Evolutionary conservation across 2,888 invertebrate species (phyloP).

Genomic region (Vandiemenella viatica): DNA sequence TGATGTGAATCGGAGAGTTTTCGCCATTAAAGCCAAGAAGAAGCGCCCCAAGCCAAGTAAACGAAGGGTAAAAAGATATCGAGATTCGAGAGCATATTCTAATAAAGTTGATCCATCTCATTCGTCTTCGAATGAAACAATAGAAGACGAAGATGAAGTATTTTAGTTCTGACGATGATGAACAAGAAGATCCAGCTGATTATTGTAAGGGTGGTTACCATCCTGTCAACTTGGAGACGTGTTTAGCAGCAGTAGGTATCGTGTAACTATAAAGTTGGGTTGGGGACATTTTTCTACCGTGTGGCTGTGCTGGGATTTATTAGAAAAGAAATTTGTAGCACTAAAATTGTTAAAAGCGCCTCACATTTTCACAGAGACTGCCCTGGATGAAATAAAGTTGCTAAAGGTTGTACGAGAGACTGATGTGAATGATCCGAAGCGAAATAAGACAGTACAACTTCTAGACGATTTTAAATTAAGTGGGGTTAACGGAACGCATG

Average conservation of each 20-base stretch:
- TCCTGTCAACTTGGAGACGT: slow-evolving; percentile 95
- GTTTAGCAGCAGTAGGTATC: slow-evolving; percentile 73
- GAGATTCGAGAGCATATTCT: slow-evolving; percentile 17
- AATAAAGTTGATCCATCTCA: slow-evolving; percentile 17
- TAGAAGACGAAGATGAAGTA: slow-evolving; percentile 57
- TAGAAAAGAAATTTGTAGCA: slow-evolving; percentile 90
- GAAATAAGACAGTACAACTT: slow-evolving; percentile 93
- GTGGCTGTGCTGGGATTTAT: slow-evolving; percentile 97
- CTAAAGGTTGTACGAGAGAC: slow-evolving; percentile 88
- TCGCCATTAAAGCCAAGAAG: slow-evolving; percentile 84
- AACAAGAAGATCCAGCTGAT: slow-evolving; percentile 93
- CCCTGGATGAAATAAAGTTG: slow-evolving; percentile 96
- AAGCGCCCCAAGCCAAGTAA: slow-evolving; percentile 66
- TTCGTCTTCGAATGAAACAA: slow-evolving; percentile 60
- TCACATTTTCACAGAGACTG: slow-evolving; percentile 97
- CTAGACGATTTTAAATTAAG: slow-evolving; percentile 96
- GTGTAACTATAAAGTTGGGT: slow-evolving; percentile 90
- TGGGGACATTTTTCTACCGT: slow-evolving; percentile 99
- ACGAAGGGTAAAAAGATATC: slow-evolving; percentile 58
- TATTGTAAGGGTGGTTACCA: slow-evolving; percentile 98
- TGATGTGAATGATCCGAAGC: slow-evolving; percentile 79
- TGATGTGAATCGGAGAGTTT: slow-evolving; percentile 80
- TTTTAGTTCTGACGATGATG: slow-evolving; percentile 78
- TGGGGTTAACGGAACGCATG: slow-evolving; percentile 95
- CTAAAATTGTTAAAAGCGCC: slow-evolving; percentile 99